Evolutionary conservation across 2,113 vertebrate species (phyloP), one percentile per base, ranked within the genome.

Genomic region (Apodemus speciosus): DNA sequence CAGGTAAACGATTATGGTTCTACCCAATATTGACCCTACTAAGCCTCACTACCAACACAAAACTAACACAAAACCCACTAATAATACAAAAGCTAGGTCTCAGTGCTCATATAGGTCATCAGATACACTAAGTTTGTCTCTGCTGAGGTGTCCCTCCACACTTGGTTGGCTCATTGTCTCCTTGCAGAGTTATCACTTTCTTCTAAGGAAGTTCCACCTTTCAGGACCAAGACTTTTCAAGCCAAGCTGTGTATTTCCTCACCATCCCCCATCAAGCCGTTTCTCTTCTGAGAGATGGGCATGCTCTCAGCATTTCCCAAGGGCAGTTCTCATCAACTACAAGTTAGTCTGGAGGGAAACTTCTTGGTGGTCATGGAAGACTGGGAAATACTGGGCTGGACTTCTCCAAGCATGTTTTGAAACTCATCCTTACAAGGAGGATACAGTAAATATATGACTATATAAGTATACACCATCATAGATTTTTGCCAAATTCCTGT

Each of bases 371-470:
- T 73, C 83, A 92, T 8, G 0, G 53, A 35, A 56, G 9, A 64
- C 15, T 85, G 20, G 88, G 71, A 60, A 85, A 43, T 68, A 40
- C 3, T 6, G 46, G 23, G 46, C 53, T 60, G 46, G 62, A 66
- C 60, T 72, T 88, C 85, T 64, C 38, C 2, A 58, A 73, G 18
- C 25, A 51, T 76, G 46, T 53, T 49, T 40, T 38, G 35, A 83
- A 11, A 3, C 14, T 13, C 18, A 43, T 6, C 90, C 46, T 83
- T 60, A 46, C 1, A 85, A 32, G 66, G 77, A 30, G 53, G 23
- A n/a, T 1, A 7, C 3, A 25, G 25, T 3, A 16, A 43, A 35
- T 3, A 3, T 13, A 13, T 0, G 2, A 77, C 58, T 58, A 20
- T 3, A 3, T 15, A 32, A 73, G 27, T 6, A 83, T 1, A 68